Conservation (phyloP, 30 jellyfish, hydroid and myxozoan species). For the Nemopilema nomurai region DNA sequence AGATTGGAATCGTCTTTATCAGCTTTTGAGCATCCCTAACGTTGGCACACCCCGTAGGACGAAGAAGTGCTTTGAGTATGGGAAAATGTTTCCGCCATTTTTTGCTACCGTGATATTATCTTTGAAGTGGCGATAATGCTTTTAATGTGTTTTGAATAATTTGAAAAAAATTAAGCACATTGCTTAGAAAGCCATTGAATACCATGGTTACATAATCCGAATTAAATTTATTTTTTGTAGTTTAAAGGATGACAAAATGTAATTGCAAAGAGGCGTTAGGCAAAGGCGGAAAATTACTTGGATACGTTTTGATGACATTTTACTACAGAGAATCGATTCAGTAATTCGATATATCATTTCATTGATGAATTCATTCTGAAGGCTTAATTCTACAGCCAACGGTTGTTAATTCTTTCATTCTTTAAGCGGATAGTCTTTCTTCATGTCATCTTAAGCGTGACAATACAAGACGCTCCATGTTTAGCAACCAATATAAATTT, state of each 20-base stretch:
- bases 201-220: neutral
- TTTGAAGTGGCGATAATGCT: neutral
- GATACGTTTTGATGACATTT: neutral
- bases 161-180: neutral
- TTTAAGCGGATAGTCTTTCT: neutral
- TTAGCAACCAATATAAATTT: neutral
- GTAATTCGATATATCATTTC: slow-evolving; percentile 16
- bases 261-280: neutral
- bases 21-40: too few relatives aligned
- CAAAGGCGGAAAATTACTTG: neutral
- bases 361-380: slow-evolving; percentile 1
- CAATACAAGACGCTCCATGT: neutral
- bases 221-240: neutral
- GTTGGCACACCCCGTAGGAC: too few relatives aligned
- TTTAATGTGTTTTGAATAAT: neutral
- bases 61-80: too few relatives aligned
- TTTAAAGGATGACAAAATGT: neutral
- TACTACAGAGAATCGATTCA: neutral
- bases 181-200: neutral
- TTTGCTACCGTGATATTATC: too few relatives aligned
- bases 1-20: too few relatives aligned
- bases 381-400: slow-evolving; percentile 7
- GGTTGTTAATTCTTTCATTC: neutral
- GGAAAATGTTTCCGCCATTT: too few relatives aligned
- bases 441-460: neutral